Base-by-base conservation (phyloP, 2,888 invertebrate species). In the Harpalus rubripes region DNA sequence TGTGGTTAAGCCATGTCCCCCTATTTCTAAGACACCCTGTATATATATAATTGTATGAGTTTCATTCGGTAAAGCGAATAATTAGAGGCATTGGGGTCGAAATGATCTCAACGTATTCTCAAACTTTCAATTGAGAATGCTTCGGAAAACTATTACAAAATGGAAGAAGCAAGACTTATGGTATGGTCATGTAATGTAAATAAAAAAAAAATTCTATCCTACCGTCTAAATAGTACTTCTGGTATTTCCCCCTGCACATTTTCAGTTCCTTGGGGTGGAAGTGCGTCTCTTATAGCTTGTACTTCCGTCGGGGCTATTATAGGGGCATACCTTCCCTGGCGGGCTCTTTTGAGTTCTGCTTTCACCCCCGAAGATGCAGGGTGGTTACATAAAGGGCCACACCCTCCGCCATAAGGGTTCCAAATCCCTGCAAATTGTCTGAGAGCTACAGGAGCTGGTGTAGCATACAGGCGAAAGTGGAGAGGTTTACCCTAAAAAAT, bases 301-400 rank as follows among this genome's bases (percentile, higher is more conserved):
- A 91, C 89, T 87, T 91, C 91, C 85, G 91, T 90, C 10, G 90
- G 88, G 72, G 90, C 84, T 0, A 91, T 86, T 16, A 90, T 65
- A 80, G 79, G 90, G 92, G 94, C 95, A 95, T 95, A 94, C 84
- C 94, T 92, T 85, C 95, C 95, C 90, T 52, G 44, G 2, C 96
- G 96, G 0, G 95, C 94, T 85, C 94, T 93, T 89, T 93, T 94
- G 1, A 96, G 94, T 78, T 95, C 93, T 88, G 95, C 94, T 89
- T 94, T 95, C 0, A 95, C 94, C 74, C 95, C 95, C 18, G 92
- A 93, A 85, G 96, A 96, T 0, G 96, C 95, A 0, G 97, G 97
- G 90, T 97, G 97, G 90, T 97, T 97, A 91, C 97, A 97, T 7
- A 97, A 92, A 7, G 97, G 94, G 0, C 97, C 97, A 89, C 97